These are phyloP conservation scores for Callosobruchus maculatus DNA, from an alignment of 2,888 invertebrate species.

Conservation along the genomic window DNA sequence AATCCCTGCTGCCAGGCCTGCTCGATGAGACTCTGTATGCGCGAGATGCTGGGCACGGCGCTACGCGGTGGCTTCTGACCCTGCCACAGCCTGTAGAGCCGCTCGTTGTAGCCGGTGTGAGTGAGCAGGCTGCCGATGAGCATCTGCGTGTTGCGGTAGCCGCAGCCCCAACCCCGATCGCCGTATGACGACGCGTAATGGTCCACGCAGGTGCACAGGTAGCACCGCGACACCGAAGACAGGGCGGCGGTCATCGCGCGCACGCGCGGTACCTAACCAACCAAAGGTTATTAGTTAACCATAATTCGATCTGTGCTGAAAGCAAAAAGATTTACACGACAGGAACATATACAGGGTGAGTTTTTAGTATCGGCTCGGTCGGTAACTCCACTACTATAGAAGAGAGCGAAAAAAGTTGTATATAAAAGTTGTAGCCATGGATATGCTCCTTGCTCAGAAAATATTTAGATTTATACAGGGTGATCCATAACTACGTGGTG, in stretches of 20 bases:
- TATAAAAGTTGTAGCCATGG: no score
- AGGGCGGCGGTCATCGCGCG: constrained; percentile 54
- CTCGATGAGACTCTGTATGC: constrained; percentile 80
- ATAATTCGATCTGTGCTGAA: no score
- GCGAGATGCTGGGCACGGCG: constrained; percentile 80
- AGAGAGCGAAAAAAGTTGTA: no score
- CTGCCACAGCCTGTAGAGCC: constrained; percentile 52
- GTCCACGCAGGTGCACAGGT: constrained; percentile 77
- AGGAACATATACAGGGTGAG: no score
- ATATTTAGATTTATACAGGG: no score
- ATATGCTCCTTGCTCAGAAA: no score
- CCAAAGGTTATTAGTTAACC: no score
- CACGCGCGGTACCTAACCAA: constrained; percentile 49
- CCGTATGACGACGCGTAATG: constrained; percentile 87
- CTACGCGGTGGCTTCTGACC: constrained; percentile 55
- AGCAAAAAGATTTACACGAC: no score
- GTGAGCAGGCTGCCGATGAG: constrained; percentile 75
- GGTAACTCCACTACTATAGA: no score
- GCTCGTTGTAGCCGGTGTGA: constrained; percentile 66
- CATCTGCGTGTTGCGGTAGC: constrained; percentile 90
- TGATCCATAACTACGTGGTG: no score
- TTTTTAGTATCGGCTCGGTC: no score
- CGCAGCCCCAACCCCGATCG: constrained; percentile 91
- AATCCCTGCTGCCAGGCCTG: constrained; percentile 79
- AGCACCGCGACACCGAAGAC: constrained; percentile 63